Percentiles rank a stretch among this genome's conserved stretches.
phyloP scores from a whole-genome alignment of 1,140 invertebrate genomes.

The Micrasema longulum region DNA sequence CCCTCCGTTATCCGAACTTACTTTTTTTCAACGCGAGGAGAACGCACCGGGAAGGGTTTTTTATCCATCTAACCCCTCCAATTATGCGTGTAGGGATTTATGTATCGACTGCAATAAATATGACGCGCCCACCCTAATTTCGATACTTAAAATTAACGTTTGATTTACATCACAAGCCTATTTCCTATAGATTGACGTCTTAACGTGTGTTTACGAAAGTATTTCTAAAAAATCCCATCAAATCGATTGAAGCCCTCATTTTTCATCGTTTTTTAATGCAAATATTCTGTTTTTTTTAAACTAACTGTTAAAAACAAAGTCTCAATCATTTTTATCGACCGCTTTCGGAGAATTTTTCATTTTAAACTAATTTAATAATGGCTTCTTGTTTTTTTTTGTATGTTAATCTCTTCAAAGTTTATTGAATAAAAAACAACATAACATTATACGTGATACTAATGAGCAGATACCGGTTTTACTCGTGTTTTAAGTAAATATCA shows the following conservation, averaged over 20 bases:
- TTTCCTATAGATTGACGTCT: constrained; percentile 12
- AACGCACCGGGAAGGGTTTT: not conserved
- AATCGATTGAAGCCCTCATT: constrained; percentile 3
- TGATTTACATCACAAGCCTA: constrained; percentile 20
- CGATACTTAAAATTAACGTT: constrained; percentile 29
- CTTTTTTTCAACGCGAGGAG: constrained; percentile 1
- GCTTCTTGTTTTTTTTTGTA: constrained; percentile 25
- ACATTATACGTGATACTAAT: not conserved
- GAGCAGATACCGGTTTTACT: constrained; percentile 2
- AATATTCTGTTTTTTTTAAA: constrained; percentile 9
- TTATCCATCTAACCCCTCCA: not conserved
- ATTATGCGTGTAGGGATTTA: not conserved
- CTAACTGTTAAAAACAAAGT: constrained; percentile 4
- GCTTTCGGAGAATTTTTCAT: not conserved
- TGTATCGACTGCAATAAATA: no score
- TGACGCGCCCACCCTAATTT: constrained; percentile 35
- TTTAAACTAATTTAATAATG: constrained; percentile 10
- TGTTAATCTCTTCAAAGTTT: constrained; percentile 4
- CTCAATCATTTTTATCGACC: not conserved
- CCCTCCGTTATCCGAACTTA: not conserved
- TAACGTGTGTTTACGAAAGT: constrained; percentile 23
- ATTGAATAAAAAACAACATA: not conserved
- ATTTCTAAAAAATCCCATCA: constrained; percentile 8
- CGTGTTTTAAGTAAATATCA: constrained; percentile 14
- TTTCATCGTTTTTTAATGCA: constrained; percentile 37